Conservation (phyloP, 1,140 invertebrate species). For the Drosophila ficusphila region DNA sequence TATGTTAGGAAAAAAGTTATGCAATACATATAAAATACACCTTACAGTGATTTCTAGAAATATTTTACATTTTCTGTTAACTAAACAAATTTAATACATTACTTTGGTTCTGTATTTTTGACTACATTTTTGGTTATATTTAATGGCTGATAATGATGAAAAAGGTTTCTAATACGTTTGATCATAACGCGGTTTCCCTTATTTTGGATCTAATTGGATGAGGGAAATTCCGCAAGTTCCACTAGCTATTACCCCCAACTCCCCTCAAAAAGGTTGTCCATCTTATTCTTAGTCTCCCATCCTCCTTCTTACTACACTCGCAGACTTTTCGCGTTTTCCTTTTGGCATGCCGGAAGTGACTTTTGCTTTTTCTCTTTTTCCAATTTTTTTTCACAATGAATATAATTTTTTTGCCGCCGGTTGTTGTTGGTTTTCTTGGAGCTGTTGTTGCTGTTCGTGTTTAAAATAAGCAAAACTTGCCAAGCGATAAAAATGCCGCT, state of each 20-base stretch:
- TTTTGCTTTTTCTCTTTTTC: constrained; percentile 71
- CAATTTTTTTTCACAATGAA: constrained; percentile 61
- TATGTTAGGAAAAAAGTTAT: too few relatives aligned
- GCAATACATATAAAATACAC: too few relatives aligned
- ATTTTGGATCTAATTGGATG: constrained; percentile 56
- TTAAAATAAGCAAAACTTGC: constrained; percentile 79
- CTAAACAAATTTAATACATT: too few relatives aligned
- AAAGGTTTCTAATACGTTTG: neutral
- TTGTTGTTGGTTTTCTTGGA: constrained; percentile 27
- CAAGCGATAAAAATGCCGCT: constrained; percentile 74
- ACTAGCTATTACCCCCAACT: constrained; percentile 5
- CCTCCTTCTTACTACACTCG: constrained; percentile 4
- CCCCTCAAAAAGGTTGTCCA: constrained; percentile 8
- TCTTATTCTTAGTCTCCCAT: constrained; percentile 23
- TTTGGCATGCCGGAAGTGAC: constrained; percentile 75
- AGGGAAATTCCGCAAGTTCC: constrained; percentile 15
- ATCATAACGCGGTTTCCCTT: neutral
- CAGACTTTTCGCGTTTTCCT: constrained; percentile 79
- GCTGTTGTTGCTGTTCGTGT: constrained; percentile 61
- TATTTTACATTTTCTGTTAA: too few relatives aligned
- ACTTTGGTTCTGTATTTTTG: too few relatives aligned
- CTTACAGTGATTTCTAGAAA: too few relatives aligned
- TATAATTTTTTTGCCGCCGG: constrained; percentile 68
- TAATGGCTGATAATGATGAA: too few relatives aligned
- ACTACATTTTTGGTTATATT: too few relatives aligned